Evolutionary conservation across 2,113 vertebrate species (phyloP).

Genomic region (Mobula hypostoma): DNA sequence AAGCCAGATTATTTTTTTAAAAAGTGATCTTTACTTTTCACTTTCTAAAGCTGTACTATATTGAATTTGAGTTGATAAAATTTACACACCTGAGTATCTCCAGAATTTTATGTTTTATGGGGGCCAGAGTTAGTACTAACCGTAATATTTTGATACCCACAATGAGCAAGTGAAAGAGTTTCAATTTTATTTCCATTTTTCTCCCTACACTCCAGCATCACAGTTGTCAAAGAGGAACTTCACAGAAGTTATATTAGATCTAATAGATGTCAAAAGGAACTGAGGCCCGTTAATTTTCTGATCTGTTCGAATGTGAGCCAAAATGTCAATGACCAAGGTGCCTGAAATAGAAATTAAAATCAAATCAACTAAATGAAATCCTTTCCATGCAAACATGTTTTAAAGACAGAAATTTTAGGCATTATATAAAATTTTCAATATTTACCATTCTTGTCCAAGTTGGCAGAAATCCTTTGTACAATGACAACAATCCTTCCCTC

Average conservation of each 20-base stretch:
- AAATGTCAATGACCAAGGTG: constrained; percentile 78
- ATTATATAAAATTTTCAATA: constrained; percentile 16
- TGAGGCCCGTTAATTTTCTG: constrained; percentile 61
- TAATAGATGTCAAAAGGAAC: constrained; percentile 59
- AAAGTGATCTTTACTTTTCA: background rate
- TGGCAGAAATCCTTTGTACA: constrained; percentile 77
- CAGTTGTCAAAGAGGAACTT: background rate
- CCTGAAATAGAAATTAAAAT: constrained; percentile 56
- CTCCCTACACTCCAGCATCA: background rate
- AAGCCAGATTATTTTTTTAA: background rate
- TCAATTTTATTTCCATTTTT: background rate
- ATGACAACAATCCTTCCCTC: constrained; percentile 67
- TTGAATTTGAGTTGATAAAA: background rate
- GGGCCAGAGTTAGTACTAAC: background rate
- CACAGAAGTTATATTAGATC: background rate
- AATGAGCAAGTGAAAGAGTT: background rate
- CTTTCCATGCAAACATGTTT: background rate
- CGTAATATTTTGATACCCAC: background rate
- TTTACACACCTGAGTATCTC: too few species aligned
- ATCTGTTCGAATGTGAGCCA: constrained; percentile 80
- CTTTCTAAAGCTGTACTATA: background rate
- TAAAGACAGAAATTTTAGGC: background rate
- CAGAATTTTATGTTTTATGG: background rate
- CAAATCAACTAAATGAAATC: background rate
- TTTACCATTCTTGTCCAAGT: constrained; percentile 78